Conservation (phyloP, 2,797 vertebrate genomes). For the Pseudomugil tenellus region DNA sequence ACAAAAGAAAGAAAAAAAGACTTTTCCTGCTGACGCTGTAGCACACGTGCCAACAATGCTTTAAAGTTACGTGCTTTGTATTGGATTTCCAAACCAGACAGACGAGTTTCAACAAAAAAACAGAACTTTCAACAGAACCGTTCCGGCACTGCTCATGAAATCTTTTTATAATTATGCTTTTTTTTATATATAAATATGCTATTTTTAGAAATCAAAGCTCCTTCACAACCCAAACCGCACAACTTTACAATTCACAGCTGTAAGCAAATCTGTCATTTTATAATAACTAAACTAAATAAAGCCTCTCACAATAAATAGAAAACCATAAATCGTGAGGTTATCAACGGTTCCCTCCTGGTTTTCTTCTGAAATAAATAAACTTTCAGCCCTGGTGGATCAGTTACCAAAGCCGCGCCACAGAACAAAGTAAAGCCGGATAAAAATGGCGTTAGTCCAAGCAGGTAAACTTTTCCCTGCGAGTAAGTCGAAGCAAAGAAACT, state of each 20-base stretch:
- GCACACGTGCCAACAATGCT: constrained; percentile 28
- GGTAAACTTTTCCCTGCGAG: constrained; percentile 35
- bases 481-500: constrained; percentile 46
- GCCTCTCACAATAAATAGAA: constrained; percentile 25
- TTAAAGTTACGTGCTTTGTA: constrained; percentile 22
- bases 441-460: constrained; percentile 24
- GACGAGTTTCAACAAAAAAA: constrained; percentile 36
- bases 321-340: not conserved
- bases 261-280: constrained; percentile 49
- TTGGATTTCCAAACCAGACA: constrained; percentile 40
- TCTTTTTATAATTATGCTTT: not conserved
- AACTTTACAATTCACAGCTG: constrained; percentile 41
- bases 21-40: constrained; percentile 34
- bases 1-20: constrained; percentile 28
- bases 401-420: constrained; percentile 1
- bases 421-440: constrained; percentile 11
- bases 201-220: constrained; percentile 53
- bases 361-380: constrained; percentile 3
- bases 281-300: constrained; percentile 38
- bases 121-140: constrained; percentile 36
- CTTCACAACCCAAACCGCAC: constrained; percentile 37
- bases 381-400: not conserved
- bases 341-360: constrained; percentile 2
- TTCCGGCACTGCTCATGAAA: constrained; percentile 16
- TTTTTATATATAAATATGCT: no score